Evolutionary conservation across 2,888 invertebrate species (phyloP), one percentile per base, ranked within the genome.

Genomic region (Diabrotica balteata): DNA sequence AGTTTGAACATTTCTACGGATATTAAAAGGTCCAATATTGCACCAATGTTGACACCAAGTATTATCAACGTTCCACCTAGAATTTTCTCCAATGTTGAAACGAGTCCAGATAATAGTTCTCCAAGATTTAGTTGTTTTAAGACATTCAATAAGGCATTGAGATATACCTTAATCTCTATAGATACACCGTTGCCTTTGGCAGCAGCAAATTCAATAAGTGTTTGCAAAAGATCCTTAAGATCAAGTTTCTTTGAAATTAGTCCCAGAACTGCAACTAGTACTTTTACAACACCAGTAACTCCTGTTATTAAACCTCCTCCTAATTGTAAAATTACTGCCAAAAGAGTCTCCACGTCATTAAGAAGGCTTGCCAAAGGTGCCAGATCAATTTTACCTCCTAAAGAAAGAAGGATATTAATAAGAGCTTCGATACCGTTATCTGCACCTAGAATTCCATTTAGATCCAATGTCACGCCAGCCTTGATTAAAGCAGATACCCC

Each of bases 401-500:
- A 59, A 17, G 70, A 66, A 7, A 72, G 52, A 8, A 76, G n/a
- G 8, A 75, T 52, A 57, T 72, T 64, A 47, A 72, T 65, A 2
- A 76, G 52, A 7, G 70, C 45, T 62, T 73, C 70, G 8, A 74
- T 22, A 7, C 74, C 75, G 46, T 67, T 67, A 8, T 55, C 42
- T 9, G 73, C 65, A 32, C 58, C 67, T 7, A 76, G 60, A 5
- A 75, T 8, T 3, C 75, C 7, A 8, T 53, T 44, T 8, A 76
- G 46, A 42, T 77, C 66, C 6, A 77, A 53, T 52, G 57, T 22
- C 4, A 76, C 68, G 11, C 58, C 60, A 8, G 72, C 73, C 53
- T 60, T 62, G 22, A 76, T 54, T 10, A 77, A 51, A 53, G 63
- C 70, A 7, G 32, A 53, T 8, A 76, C 22, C n/a, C 75, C 75